A percentile compares a stretch with the other conserved stretches of the same genome.
Evolutionary conservation across 2,797 vertebrate genomes (phyloP).

Genomic region (Simalia tracyae): DNA sequence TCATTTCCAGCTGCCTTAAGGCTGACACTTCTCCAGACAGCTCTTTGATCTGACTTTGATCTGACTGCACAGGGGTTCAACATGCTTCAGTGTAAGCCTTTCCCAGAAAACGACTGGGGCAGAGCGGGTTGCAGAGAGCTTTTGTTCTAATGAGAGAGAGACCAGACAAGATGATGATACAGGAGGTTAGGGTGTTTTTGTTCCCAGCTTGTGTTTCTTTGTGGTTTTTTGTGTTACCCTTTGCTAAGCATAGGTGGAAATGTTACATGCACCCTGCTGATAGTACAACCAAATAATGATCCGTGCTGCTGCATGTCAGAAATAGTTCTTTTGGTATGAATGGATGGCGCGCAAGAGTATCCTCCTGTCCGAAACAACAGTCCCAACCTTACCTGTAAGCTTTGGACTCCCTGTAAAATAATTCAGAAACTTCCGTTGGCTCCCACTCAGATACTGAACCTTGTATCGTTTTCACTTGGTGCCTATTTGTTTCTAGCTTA

Average conservation of each 20-base stretch:
- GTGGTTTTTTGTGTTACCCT: background rate
- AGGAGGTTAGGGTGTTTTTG: background rate
- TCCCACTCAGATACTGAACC: background rate
- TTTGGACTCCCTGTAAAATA: background rate
- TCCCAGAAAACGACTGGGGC: background rate
- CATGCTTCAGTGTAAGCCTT: background rate
- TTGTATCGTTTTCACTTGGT: background rate
- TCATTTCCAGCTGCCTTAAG: conserved; percentile 27
- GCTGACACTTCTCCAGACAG: background rate
- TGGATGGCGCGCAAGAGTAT: too few species aligned
- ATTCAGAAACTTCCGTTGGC: background rate
- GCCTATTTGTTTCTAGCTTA: background rate
- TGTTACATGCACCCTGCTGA: background rate
- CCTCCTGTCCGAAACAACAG: background rate
- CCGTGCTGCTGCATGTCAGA: background rate
- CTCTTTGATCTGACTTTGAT: conserved; percentile 18
- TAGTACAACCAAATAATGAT: background rate
- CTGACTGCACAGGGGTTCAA: background rate
- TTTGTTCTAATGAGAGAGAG: background rate
- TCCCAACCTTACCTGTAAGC: background rate
- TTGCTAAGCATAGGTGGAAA: conserved; percentile 7
- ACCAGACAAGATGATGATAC: background rate
- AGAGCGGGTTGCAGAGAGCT: conserved; percentile 14
- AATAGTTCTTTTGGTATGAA: background rate
- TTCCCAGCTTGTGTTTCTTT: background rate